Evolutionary conservation across 2,888 invertebrate genomes (phyloP), one percentile per base, ranked within the genome.

Genomic region (Corbicula japonica): DNA sequence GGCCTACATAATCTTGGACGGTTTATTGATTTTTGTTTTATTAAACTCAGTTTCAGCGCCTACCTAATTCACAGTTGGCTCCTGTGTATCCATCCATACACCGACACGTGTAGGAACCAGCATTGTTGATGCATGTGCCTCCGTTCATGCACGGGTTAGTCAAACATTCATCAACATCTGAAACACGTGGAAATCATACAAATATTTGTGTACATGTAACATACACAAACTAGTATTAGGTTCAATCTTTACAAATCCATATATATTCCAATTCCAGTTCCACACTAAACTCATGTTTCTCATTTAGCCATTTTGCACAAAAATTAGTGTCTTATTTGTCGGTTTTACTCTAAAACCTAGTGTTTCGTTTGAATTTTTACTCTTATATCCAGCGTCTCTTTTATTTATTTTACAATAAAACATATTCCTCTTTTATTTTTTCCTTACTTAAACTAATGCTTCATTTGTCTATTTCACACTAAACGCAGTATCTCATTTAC

Each of bases 81-180:
- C 85, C 84, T 2, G 72, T 78, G 73, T 86, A 87, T 3, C 83
- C 84, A 1, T 54, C 35, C 0, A 77, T 73, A 72, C 87, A 87
- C 54, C 80, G 73, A 65, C 87, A 87, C 18, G 80, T 78, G 68
- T 85, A 87, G 1, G 76, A 76, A 2, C 87, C 87, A 23, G 79
- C 82, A 23, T 80, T 80, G 69, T 87, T 87, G 34, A 84, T 79
- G 69, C 87, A 87, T 1, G 83, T 84, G 10, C 76, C 87, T 15
- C 84, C 84, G 65, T 87, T 81, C 46, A 74, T 56, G 73, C 87
- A 87, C 1, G 84, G 86, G 5, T 61, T 60, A n/a, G 68, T 73
- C 12, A 77, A 18, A 41, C 79, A 83, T 54, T 79, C 80, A 75
- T 86, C 77, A n/a, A 82, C 52, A 79, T 86, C 86, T 86, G 52